Evolutionary conservation across 92 coral and sea anemone genomes (phyloP), one percentile per base, ranked within the genome.

Genomic region (Porites evermanni): DNA sequence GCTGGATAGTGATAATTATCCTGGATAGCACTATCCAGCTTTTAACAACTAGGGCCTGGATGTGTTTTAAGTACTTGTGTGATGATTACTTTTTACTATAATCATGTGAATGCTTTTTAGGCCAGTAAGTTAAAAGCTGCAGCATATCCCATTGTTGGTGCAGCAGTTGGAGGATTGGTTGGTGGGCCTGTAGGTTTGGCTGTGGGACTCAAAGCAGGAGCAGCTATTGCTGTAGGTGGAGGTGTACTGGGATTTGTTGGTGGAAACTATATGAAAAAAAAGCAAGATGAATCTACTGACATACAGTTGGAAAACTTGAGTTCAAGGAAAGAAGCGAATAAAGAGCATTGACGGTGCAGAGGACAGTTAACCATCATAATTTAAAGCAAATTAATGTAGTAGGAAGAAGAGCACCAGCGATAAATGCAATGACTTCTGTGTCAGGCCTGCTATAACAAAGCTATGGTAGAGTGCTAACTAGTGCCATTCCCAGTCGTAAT

Each of bases 131-230:
- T 93, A 47, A 95, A 97, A 84, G 97, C 95, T 6, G 94, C 86
- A 5, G 53, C 94, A 86, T 87, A 87, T 67, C 99, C 99, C 1
- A 90, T 89, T 19, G 74, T 97, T 68, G 99, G 99, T 63, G 99
- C 99, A 8, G 89, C 91, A 10, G 92, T 97, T 23, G 99, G 99
- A 1, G 95, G 97, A 26, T 91, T 87, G 38, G 95, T 91, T 17
- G 99, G 99, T 1, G 99, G 99, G 0, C 99, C 99, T 21, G 74
- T 97, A 7, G 99, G 99, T 8, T 53, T 97, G 66, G 95, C 90
- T 9, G 89, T 95, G 64, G 99, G 99, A n/a, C 77, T 97, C 60
- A 97, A 97, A 64, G 90, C 91, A 24, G 98, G 98, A 11, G 98
- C 97, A 8, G 98, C 98, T 9, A 87, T 95, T 20, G 98, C 99